Conservation (phyloP, 2,797 vertebrate species). For the Erethizon dorsatum region DNA sequence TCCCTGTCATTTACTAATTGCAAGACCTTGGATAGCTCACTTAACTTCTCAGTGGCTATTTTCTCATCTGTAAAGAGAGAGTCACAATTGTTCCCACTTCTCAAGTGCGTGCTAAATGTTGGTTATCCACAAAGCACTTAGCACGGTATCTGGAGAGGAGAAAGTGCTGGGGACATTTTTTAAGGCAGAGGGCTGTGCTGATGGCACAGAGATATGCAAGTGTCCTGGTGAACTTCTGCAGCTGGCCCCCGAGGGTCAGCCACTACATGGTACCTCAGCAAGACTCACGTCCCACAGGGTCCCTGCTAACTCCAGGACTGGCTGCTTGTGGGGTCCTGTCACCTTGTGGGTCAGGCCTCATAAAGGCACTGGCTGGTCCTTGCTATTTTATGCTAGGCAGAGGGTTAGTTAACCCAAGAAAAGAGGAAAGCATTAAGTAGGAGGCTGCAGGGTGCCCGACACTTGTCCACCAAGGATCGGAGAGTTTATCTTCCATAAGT, state of each 20-base stretch:
- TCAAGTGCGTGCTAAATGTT: neutral
- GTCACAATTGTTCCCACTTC: neutral
- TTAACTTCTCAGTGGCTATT: neutral
- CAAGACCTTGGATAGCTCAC: neutral
- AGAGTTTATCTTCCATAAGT: neutral
- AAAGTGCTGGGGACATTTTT: neutral
- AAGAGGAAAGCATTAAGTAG: neutral
- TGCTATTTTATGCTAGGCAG: slow-evolving; percentile 57
- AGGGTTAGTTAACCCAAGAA: slow-evolving; percentile 1
- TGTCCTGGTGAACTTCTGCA: neutral
- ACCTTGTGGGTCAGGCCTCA: neutral
- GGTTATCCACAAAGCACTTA: neutral
- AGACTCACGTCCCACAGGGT: neutral
- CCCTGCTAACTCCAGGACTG: neutral
- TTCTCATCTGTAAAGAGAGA: neutral
- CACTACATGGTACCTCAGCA: neutral
- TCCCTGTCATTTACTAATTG: neutral
- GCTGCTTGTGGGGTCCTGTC: neutral
- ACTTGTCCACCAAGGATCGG: neutral
- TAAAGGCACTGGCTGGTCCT: neutral
- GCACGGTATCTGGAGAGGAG: neutral
- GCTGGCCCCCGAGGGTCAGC: neutral
- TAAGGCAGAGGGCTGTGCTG: neutral
- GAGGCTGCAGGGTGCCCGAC: neutral
- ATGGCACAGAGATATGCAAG: neutral